Evolutionary conservation across 1,140 invertebrate species (phyloP).

Genomic region (Drosophila melanica): DNA sequence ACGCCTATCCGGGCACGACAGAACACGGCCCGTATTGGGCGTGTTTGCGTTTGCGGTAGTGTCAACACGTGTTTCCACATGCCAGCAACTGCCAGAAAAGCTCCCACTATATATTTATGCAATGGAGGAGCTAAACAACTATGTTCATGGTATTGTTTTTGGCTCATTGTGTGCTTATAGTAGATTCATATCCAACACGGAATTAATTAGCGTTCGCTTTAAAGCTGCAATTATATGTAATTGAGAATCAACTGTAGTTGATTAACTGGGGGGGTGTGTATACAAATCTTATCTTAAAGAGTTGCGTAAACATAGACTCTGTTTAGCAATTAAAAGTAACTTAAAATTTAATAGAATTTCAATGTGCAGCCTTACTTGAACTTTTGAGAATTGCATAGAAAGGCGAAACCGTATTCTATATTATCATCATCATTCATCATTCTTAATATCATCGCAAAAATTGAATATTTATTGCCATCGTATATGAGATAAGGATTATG

Average conservation of each 20-base stretch:
- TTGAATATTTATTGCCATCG: not conserved
- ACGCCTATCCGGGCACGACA: not conserved
- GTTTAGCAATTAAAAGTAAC: too few species aligned
- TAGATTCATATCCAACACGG: constrained; percentile 10
- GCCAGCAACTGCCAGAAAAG: constrained; percentile 35
- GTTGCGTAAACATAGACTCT: too few species aligned
- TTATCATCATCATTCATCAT: too few species aligned
- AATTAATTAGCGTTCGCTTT: not conserved
- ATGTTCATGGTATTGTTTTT: not conserved
- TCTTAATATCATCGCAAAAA: not conserved
- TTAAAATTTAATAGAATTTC: not conserved
- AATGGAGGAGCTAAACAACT: not conserved
- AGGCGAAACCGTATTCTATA: not conserved
- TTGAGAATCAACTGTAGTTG: not conserved
- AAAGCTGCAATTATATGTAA: not conserved
- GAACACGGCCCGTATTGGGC: constrained; percentile 14
- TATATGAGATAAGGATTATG: not conserved
- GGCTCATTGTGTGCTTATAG: constrained; percentile 4
- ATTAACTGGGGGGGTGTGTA: too few species aligned
- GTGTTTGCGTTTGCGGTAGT: constrained; percentile 62
- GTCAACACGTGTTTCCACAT: constrained; percentile 72
- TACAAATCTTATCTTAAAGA: too few species aligned
- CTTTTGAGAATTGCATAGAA: not conserved
- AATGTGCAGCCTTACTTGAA: not conserved
- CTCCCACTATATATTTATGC: constrained; percentile 3